phyloP scores from a whole-genome alignment of 1,140 invertebrate species.

The Calosoma granatense region DNA sequence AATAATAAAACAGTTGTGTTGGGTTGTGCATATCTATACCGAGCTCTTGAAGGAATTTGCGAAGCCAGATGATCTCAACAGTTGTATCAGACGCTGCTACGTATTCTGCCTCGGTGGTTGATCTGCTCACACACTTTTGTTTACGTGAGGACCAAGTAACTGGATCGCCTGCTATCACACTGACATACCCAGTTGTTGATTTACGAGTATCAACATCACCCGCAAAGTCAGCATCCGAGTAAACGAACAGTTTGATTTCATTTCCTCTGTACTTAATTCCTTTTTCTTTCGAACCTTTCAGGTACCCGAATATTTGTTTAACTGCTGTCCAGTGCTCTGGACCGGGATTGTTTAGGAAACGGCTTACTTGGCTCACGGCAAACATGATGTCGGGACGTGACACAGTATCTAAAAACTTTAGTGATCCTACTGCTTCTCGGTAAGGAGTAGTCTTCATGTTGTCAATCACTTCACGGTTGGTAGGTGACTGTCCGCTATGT shows the following conservation, averaged over 20 bases:
- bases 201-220: conserved; percentile 23
- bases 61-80: conserved; percentile 26
- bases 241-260: conserved; percentile 18
- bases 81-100: conserved; percentile 23
- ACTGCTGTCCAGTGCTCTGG: conserved; percentile 29
- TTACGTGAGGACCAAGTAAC: conserved; percentile 30
- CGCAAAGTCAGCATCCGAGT: conserved; percentile 31
- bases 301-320: conserved; percentile 33
- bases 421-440: too few relatives aligned
- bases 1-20: too few relatives aligned
- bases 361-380: conserved; percentile 28
- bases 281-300: conserved; percentile 32
- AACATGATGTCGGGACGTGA: conserved; percentile 33
- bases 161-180: conserved; percentile 25
- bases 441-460: too few relatives aligned
- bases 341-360: conserved; percentile 29
- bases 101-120: conserved; percentile 35
- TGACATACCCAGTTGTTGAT: conserved; percentile 30
- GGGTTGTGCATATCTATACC: too few relatives aligned
- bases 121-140: conserved; percentile 27
- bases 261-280: conserved; percentile 18
- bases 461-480: too few relatives aligned
- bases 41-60: too few relatives aligned
- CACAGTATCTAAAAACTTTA: conserved; percentile 28
- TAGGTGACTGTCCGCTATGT: too few relatives aligned